A percentile compares a stretch with the other conserved stretches of the same genome.
Evolutionary conservation across 2,888 invertebrate genomes (phyloP).

Genomic region (Melieria crassipennis): DNA sequence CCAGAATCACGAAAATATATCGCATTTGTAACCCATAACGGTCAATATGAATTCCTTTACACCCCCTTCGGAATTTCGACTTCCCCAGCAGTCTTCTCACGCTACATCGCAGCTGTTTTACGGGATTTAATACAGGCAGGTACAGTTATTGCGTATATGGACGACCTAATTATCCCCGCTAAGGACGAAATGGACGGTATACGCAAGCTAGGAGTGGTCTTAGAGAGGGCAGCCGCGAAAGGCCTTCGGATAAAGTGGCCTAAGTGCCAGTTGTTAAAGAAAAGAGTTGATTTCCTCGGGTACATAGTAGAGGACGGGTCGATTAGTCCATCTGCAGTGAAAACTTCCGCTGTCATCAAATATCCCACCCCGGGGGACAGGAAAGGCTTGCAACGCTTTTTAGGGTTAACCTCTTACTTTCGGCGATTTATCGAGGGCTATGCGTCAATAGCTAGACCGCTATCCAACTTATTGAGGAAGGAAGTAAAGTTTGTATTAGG

Average conservation of each 20-base stretch:
- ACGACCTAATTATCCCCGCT: constrained; percentile 40
- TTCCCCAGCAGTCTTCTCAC: constrained; percentile 40
- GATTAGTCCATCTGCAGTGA: constrained; percentile 34
- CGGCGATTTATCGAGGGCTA: constrained; percentile 35
- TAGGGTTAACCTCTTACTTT: constrained; percentile 42
- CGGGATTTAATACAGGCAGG: constrained; percentile 30
- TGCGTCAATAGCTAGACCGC: constrained; percentile 32
- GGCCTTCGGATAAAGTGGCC: constrained; percentile 35
- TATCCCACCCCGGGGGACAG: constrained; percentile 34
- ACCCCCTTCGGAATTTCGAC: constrained; percentile 45
- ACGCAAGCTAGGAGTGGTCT: constrained; percentile 25
- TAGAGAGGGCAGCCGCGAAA: constrained; percentile 23
- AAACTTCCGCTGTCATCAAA: constrained; percentile 33
- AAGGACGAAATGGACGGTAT: constrained; percentile 33
- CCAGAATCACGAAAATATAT: too few relatives aligned
- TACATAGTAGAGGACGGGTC: constrained; percentile 36
- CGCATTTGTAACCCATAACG: constrained; percentile 18
- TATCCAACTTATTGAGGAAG: constrained; percentile 41
- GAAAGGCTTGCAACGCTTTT: constrained; percentile 34
- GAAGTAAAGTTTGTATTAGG: constrained; percentile 37
- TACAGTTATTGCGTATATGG: constrained; percentile 37
- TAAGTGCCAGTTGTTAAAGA: constrained; percentile 40
- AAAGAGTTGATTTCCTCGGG: constrained; percentile 38
- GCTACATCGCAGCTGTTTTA: constrained; percentile 38
- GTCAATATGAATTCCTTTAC: constrained; percentile 44